These are phyloP conservation scores for Actinia equina DNA, from an alignment of 64 coral and sea anemone species.

Conservation along the genomic window DNA sequence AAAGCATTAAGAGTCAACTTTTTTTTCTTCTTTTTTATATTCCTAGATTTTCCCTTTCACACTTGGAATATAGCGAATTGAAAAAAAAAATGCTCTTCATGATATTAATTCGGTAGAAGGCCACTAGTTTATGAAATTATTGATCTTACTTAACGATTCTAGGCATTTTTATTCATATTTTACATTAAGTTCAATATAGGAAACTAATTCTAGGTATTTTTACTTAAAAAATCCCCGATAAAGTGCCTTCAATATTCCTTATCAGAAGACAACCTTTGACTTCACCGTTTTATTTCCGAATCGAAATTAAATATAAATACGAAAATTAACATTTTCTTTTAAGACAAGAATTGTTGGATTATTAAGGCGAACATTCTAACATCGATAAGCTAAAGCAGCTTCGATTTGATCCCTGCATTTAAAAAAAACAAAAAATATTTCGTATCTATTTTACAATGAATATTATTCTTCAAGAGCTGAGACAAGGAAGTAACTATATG, in stretches of 20 bases:
- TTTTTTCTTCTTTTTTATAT: too few species aligned
- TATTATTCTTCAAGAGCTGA: background rate
- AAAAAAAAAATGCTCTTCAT: too few species aligned
- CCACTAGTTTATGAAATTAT: too few species aligned
- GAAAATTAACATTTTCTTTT: background rate
- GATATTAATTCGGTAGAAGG: too few species aligned
- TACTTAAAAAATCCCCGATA: background rate
- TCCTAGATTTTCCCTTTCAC: too few species aligned
- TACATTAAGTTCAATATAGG: too few species aligned
- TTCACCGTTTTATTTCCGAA: constrained; percentile 15
- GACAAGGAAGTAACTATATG: background rate
- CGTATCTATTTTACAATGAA: background rate
- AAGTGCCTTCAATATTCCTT: background rate
- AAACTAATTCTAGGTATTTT: background rate
- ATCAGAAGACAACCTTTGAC: constrained; percentile 5
- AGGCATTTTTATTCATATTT: too few species aligned
- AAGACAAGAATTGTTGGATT: background rate
- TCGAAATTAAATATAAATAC: background rate
- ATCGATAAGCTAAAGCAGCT: background rate
- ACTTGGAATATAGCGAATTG: too few species aligned
- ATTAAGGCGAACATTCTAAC: too few species aligned
- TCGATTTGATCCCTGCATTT: background rate
- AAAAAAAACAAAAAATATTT: background rate
- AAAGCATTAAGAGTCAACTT: too few species aligned
- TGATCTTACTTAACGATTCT: too few species aligned